Conservation (phyloP, 2,797 vertebrate species). For the Leuciscus waleckii region DNA sequence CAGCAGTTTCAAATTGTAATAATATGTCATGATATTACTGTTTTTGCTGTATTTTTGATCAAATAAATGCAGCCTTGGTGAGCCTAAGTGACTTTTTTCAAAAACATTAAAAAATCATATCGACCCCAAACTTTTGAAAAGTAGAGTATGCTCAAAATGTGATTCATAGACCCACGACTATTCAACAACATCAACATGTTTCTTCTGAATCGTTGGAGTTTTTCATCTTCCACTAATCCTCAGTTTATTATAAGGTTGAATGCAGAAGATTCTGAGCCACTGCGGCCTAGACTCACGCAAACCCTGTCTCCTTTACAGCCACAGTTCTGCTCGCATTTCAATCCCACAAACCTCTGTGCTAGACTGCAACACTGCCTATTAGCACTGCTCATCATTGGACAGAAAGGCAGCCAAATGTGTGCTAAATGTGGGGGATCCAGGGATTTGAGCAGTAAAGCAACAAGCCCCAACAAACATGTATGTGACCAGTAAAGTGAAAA, state of each 20-base stretch:
- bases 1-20: not conserved
- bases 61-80: not conserved
- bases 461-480: not conserved
- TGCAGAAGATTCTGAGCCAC: slow-evolving; percentile 9
- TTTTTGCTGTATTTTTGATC: not conserved
- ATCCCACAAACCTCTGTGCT: slow-evolving; percentile 28
- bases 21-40: not conserved
- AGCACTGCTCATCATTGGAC: slow-evolving; percentile 15
- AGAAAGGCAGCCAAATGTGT: slow-evolving; percentile 21
- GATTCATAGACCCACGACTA: not conserved
- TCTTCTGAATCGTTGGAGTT: not conserved
- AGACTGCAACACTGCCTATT: slow-evolving; percentile 33
- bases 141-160: not conserved
- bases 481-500: not conserved
- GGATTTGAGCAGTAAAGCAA: slow-evolving; percentile 5
- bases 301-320: slow-evolving; percentile 29
- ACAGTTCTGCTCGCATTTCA: slow-evolving; percentile 36
- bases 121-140: not conserved
- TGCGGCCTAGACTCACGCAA: slow-evolving; percentile 16
- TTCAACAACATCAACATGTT: slow-evolving; percentile 4
- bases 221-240: slow-evolving; percentile 9
- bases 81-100: not conserved
- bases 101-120: not conserved
- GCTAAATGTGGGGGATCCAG: slow-evolving; percentile 13
- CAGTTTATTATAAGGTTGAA: slow-evolving; percentile 25